Conservation (phyloP, 2,113 vertebrate genomes). For the Eolophus roseicapilla region DNA sequence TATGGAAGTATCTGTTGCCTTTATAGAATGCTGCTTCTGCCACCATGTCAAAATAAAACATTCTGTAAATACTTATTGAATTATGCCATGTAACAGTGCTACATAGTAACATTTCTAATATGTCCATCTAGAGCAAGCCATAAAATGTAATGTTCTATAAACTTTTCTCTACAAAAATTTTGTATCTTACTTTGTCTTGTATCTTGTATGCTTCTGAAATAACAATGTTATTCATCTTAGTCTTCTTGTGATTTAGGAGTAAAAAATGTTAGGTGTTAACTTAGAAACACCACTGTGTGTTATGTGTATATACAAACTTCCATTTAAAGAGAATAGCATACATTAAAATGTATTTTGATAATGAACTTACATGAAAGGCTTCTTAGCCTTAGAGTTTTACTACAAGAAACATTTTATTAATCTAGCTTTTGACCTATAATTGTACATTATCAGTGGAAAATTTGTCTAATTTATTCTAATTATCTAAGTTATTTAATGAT, state of each 20-base stretch:
- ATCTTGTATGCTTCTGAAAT: not conserved
- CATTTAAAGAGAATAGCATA: not conserved
- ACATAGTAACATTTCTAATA: not conserved
- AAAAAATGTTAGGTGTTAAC: not conserved
- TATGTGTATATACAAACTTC: not conserved
- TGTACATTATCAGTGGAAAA: slow-evolving; percentile 9
- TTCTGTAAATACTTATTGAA: not conserved
- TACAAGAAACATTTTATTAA: not conserved
- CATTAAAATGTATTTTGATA: not conserved
- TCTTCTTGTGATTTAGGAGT: not conserved
- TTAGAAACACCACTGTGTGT: not conserved
- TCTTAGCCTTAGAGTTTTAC: not conserved
- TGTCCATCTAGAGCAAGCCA: not conserved
- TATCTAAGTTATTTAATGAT: not conserved
- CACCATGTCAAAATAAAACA: not conserved
- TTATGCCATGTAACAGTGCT: not conserved
- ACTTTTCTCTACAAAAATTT: not conserved
- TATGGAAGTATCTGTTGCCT: not conserved
- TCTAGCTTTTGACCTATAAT: not conserved
- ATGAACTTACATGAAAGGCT: not conserved
- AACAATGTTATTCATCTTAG: not conserved
- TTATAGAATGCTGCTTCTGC: not conserved
- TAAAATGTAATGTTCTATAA: not conserved
- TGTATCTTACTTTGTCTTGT: not conserved
- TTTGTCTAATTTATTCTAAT: slow-evolving; percentile 34